These are phyloP conservation scores for Pseudoips prasinana DNA, from an alignment of 2,888 invertebrate species.

Conservation along the genomic window DNA sequence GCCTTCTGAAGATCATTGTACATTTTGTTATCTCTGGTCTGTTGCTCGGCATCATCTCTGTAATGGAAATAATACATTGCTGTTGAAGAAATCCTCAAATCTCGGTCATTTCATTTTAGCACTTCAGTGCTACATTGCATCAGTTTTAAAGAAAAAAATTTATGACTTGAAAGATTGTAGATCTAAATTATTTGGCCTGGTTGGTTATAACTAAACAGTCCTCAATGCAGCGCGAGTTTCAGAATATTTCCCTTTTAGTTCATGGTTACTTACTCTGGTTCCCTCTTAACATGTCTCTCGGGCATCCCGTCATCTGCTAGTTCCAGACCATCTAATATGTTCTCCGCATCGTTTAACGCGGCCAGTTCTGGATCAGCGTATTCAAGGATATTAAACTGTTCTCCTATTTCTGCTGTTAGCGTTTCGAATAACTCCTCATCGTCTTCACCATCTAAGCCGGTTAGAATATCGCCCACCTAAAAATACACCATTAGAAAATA, in stretches of 20 bases:
- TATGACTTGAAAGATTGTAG: too few relatives aligned
- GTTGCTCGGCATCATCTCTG: slow-evolving; percentile 61
- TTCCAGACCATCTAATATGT: slow-evolving; percentile 93
- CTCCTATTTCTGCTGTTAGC: slow-evolving; percentile 91
- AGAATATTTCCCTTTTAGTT: too few relatives aligned
- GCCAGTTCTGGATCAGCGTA: slow-evolving; percentile 97
- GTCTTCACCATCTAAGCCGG: slow-evolving; percentile 92
- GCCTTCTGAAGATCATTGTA: slow-evolving; percentile 65
- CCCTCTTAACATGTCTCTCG: slow-evolving; percentile 82
- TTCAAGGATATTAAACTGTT: slow-evolving; percentile 97
- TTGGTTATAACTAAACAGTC: too few relatives aligned
- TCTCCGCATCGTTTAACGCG: slow-evolving; percentile 89
- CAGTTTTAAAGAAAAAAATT: too few relatives aligned
- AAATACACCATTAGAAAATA: background rate
- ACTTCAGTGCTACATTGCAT: too few relatives aligned
- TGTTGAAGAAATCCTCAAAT: too few relatives aligned
- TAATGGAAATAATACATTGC: background rate
- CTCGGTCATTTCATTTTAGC: too few relatives aligned
- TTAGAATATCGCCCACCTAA: slow-evolving; percentile 88
- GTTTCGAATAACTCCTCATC: slow-evolving; percentile 91
- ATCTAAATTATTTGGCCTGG: too few relatives aligned
- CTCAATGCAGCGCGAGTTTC: too few relatives aligned
- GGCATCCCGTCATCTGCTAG: slow-evolving; percentile 89
- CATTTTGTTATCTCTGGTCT: slow-evolving; percentile 59
- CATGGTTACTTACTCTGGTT: slow-evolving; percentile 58